Evolutionary conservation across 2,888 invertebrate species (phyloP).

Genomic region (Agrilus cyanescens): DNA sequence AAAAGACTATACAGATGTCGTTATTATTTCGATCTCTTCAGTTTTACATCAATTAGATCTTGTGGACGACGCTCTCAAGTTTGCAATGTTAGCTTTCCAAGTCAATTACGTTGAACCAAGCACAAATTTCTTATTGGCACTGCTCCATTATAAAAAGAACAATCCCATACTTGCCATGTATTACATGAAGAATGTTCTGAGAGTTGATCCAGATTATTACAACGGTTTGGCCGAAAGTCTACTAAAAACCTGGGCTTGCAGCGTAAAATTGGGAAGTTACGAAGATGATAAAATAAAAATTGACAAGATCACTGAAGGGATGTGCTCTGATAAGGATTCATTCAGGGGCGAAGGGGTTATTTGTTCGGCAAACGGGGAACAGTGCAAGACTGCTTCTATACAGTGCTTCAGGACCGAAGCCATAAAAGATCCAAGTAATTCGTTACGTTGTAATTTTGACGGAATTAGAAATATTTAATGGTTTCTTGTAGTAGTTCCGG

Average conservation of each 20-base stretch:
- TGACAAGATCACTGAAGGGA: constrained; percentile 20
- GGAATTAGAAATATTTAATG: constrained; percentile 1
- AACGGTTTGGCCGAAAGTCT: constrained; percentile 40
- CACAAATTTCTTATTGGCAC: constrained; percentile 56
- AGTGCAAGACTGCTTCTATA: constrained; percentile 31
- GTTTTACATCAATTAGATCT: constrained; percentile 53
- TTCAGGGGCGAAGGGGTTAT: constrained; percentile 29
- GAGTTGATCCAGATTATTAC: constrained; percentile 41
- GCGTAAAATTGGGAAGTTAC: constrained; percentile 29
- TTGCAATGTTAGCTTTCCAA: constrained; percentile 49
- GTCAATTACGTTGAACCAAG: constrained; percentile 56
- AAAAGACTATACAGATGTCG: constrained; percentile 49
- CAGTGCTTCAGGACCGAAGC: constrained; percentile 26
- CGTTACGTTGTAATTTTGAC: no score
- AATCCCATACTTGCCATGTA: constrained; percentile 47
- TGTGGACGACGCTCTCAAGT: constrained; percentile 49
- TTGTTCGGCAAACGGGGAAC: constrained; percentile 30
- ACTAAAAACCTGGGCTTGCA: constrained; percentile 44
- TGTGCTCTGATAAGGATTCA: constrained; percentile 23
- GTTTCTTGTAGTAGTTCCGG: neutral
- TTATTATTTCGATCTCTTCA: constrained; percentile 57
- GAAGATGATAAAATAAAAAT: constrained; percentile 18
- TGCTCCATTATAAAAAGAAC: constrained; percentile 52
- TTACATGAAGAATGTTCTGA: constrained; percentile 47
- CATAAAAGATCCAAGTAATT: neutral